Conservation (phyloP, 2,113 vertebrate genomes). For the Diglossa brunneiventris region DNA sequence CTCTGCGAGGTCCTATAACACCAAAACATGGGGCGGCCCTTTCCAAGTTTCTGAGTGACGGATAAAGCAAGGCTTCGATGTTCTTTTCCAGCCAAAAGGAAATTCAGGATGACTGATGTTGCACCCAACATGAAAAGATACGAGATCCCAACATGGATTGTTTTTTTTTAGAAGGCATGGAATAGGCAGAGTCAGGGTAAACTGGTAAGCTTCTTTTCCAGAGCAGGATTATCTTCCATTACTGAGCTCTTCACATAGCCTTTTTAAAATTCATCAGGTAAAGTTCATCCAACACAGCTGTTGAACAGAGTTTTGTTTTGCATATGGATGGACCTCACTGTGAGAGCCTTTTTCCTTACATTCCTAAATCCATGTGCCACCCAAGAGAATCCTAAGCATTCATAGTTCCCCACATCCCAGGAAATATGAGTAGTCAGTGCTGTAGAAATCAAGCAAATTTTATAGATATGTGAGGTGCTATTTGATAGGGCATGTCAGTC, state of each 20-base stretch:
- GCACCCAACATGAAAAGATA: neutral
- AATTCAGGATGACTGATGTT: neutral
- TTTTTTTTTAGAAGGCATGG: neutral
- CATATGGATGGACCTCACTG: neutral
- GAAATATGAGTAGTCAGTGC: neutral
- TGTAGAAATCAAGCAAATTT: neutral
- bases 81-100: neutral
- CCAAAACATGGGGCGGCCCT: neutral
- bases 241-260: neutral
- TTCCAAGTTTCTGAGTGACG: neutral
- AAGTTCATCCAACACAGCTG: neutral
- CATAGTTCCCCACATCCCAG: neutral
- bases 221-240: neutral
- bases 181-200: neutral
- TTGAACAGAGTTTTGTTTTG: neutral
- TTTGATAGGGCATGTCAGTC: neutral
- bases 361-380: neutral
- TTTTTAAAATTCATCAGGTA: slow-evolving; percentile 1
- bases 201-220: neutral
- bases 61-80: neutral
- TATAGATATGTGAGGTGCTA: neutral
- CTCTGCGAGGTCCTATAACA: neutral
- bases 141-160: neutral
- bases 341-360: neutral
- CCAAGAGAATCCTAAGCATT: neutral